Percentiles rank a stretch among this genome's conserved stretches.
phyloP scores from a whole-genome alignment of 1,140 invertebrate species.

The Zaprionus ghesquierei region DNA sequence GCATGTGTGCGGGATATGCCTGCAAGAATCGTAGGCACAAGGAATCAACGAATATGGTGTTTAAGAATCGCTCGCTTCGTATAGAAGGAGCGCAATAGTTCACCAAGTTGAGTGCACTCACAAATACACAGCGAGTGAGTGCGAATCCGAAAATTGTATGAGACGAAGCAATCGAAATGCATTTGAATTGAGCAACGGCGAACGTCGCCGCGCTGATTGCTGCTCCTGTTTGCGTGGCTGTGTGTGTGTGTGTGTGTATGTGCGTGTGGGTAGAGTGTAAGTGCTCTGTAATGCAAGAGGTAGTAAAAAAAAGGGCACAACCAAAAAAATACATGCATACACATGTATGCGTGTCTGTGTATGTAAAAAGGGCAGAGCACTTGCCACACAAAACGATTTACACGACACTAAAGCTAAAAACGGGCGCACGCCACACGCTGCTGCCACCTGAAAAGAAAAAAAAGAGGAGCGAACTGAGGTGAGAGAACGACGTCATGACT shows the following conservation, averaged over 20 bases:
- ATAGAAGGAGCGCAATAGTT: neutral
- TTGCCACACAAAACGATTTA: slow-evolving; percentile 76
- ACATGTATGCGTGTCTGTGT: slow-evolving; percentile 18
- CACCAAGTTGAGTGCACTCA: slow-evolving; percentile 70
- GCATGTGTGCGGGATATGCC: no score
- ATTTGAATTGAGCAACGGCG: slow-evolving; percentile 57
- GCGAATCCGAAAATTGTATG: slow-evolving; percentile 22
- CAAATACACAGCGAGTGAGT: slow-evolving; percentile 21
- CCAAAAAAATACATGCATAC: slow-evolving; percentile 13
- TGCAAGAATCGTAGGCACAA: slow-evolving; percentile 35
- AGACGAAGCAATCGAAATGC: slow-evolving; percentile 76
- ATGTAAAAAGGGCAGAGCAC: slow-evolving; percentile 55
- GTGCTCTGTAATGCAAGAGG: slow-evolving; percentile 32
- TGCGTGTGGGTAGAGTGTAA: slow-evolving; percentile 32
- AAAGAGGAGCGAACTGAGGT: slow-evolving; percentile 17
- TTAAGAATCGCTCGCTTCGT: slow-evolving; percentile 39
- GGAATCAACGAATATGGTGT: slow-evolving; percentile 61
- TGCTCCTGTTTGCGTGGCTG: neutral
- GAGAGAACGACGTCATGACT: slow-evolving; percentile 43
- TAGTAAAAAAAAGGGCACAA: slow-evolving; percentile 29
- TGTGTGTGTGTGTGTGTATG: slow-evolving; percentile 29
- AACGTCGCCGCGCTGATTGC: slow-evolving; percentile 29
- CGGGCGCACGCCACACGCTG: slow-evolving; percentile 39
- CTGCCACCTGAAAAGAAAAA: slow-evolving; percentile 21
- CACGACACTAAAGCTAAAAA: slow-evolving; percentile 70